These are phyloP conservation scores for Poeciliopsis retropinna DNA, from an alignment of 2,113 vertebrate genomes.

Conservation along the genomic window DNA sequence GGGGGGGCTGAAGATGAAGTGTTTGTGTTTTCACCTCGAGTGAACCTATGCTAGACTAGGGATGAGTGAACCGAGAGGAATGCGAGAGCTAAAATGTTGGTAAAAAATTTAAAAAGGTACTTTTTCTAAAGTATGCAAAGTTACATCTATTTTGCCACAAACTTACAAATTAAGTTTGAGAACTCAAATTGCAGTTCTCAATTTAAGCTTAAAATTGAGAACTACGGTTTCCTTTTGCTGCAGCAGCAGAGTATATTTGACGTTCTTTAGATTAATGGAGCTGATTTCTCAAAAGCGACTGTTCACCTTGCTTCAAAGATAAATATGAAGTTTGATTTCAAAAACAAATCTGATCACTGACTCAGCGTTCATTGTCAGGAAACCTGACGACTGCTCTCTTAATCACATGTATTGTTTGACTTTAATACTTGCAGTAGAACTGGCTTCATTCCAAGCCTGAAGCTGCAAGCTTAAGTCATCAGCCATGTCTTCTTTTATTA, in stretches of 20 bases:
- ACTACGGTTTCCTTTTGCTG: not conserved
- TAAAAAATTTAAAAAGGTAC: not conserved
- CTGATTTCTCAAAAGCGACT: not conserved
- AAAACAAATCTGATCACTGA: slow-evolving; percentile 1
- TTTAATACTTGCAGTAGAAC: not conserved
- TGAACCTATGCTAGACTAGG: not conserved
- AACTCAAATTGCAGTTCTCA: not conserved
- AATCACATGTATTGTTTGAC: not conserved
- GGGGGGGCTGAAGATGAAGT: not conserved
- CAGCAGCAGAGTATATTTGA: not conserved
- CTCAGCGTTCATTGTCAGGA: not conserved
- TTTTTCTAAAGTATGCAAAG: not conserved
- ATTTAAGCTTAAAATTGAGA: not conserved
- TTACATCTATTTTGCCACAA: not conserved
- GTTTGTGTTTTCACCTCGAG: not conserved
- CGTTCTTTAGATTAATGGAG: not conserved
- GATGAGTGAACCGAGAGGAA: not conserved
- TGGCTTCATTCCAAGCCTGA: not conserved
- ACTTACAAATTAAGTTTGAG: too few relatives aligned
- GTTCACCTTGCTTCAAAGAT: not conserved
- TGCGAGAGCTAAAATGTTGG: not conserved
- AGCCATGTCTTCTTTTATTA: not conserved
- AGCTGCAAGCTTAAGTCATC: not conserved
- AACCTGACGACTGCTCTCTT: not conserved
- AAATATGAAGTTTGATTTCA: slow-evolving; percentile 5